Base-by-base conservation (phyloP, 2,113 vertebrate genomes). In the Sylvilagus bachmani region DNA sequence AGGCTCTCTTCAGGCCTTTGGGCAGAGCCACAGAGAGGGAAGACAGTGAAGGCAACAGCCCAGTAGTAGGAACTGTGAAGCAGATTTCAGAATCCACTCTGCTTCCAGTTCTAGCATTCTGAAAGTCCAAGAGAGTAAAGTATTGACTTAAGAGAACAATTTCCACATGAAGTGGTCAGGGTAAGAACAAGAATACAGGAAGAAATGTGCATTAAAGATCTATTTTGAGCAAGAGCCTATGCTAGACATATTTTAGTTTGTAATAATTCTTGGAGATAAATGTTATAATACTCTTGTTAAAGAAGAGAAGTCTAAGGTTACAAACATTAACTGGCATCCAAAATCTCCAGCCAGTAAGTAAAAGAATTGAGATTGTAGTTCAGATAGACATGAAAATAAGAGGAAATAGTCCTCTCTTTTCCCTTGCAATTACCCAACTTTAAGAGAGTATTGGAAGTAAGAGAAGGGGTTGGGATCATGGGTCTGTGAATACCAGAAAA, bases 221-320 rank as follows among this genome's bases (percentile, higher is more conserved):
- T 75, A 10, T 89, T 95, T 89, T 92, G 53, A 95, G n/a, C 22
- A 31, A 83, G 11, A 3, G 55, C 0, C 5, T 66, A 3, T 55
- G 62, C 17, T 66, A 75, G 67, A 75, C 12, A 69, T 29, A 29
- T 58, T 90, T 89, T 67, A 4, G 51, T 79, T 93, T 66, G n/a
- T 21, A 89, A 29, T 80, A 86, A 75, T 62, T 95, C 16, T 75
- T 74, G 13, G 19, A 94, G 80, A 7, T 36, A 86, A 91, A 53
- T 44, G 11, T 69, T 78, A 58, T 38, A 82, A 25, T 77, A 80
- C 69, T 89, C 77, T 44, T 61, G 29, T 53, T 89, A 91, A 91
- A 73, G 64, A 89, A 86, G 0, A 92, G 55, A 81, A 86, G 58
- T 25, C 25, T 31, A 10, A 62, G 3, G 70, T 49, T n/a, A 71